Percentiles rank a stretch among this genome's conserved stretches.
These are phyloP conservation scores for Schizopygopsis pylzovi DNA, from an alignment of 2,797 vertebrate genomes.

Conservation along the genomic window DNA sequence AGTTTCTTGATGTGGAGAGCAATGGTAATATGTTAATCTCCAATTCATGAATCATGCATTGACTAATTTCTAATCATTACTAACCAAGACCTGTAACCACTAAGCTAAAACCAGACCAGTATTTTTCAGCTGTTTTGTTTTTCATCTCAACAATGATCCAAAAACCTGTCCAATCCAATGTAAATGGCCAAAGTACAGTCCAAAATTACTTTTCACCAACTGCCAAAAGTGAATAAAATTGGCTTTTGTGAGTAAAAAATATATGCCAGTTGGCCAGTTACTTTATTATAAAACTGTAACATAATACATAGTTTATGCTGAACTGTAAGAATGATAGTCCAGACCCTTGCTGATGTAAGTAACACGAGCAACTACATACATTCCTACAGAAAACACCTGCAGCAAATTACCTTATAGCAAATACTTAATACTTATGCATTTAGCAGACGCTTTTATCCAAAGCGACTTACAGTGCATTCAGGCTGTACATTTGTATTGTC, in stretches of 20 bases:
- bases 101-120: neutral
- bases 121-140: neutral
- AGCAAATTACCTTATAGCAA: neutral
- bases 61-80: neutral
- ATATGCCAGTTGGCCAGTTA: neutral
- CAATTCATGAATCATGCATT: neutral
- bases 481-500: too few relatives aligned
- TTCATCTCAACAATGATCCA: slow-evolving; percentile 1
- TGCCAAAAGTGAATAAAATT: neutral
- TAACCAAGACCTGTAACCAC: neutral
- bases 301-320: neutral
- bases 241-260: neutral
- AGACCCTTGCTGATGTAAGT: neutral
- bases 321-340: neutral
- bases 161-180: neutral
- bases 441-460: too few relatives aligned
- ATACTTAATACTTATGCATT: too few relatives aligned
- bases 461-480: too few relatives aligned
- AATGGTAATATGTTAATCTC: neutral
- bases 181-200: neutral
- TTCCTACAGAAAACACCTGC: neutral
- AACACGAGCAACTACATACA: neutral
- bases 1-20: neutral
- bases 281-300: slow-evolving; percentile 5
- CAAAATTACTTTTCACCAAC: neutral